These are phyloP conservation scores for Synergus umbraculus DNA, from an alignment of 2,888 invertebrate genomes.

Conservation along the genomic window DNA sequence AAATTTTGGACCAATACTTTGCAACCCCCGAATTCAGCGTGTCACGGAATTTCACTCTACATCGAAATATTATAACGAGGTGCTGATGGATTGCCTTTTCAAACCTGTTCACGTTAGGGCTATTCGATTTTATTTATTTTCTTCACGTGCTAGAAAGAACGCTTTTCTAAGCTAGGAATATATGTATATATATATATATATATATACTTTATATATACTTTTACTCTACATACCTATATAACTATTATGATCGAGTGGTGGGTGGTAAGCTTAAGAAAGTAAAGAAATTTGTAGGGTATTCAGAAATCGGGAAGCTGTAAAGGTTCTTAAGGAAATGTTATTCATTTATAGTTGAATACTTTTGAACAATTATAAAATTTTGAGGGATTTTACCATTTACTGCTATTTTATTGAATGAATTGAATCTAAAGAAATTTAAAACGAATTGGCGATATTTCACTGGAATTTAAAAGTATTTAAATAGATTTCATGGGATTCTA, in stretches of 20 bases:
- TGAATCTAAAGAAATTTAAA: too few relatives aligned
- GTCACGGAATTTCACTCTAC: not conserved
- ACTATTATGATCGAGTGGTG: conserved; percentile 3
- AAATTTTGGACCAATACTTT: conserved; percentile 9
- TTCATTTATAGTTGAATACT: too few relatives aligned
- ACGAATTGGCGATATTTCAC: too few relatives aligned
- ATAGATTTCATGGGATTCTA: too few relatives aligned
- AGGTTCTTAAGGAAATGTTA: not conserved
- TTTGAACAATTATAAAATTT: too few relatives aligned
- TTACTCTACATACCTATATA: not conserved
- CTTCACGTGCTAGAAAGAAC: not conserved
- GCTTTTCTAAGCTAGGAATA: not conserved
- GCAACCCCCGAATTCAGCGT: conserved; percentile 2
- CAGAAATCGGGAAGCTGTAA: not conserved
- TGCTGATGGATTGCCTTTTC: conserved; percentile 1
- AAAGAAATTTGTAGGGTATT: not conserved
- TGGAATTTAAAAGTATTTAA: too few relatives aligned
- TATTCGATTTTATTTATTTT: not conserved
- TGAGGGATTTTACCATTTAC: too few relatives aligned
- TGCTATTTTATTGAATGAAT: too few relatives aligned
- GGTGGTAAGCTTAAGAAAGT: not conserved
- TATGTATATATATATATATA: not conserved
- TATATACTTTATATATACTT: not conserved
- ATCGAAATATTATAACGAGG: not conserved
- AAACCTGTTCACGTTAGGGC: not conserved